Base-by-base conservation (phyloP, 2,113 vertebrate genomes). In the Centropus bengalensis region DNA sequence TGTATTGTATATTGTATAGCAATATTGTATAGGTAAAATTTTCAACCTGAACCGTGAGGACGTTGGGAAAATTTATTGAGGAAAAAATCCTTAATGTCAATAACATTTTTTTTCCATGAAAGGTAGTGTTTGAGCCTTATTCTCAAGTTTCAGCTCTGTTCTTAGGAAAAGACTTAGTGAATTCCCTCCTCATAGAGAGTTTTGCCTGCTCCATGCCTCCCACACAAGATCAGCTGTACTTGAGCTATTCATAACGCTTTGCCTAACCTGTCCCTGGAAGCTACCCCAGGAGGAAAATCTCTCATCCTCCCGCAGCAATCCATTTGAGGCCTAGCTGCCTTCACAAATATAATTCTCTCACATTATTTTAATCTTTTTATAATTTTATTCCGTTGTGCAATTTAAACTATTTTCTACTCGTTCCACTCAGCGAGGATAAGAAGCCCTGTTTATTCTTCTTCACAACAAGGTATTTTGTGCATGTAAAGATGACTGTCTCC, bases 21-120 rank as follows among this genome's bases (percentile, higher is more conserved):
- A 91, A 87, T 93, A 91, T 91, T 80, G 51, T 75, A 79, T 67
- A 67, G 10, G 82, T 75, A 95, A 96, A 93, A 82, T 84, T 94
- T 97, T 88, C 83, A 88, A 30, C 36, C 54, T 95, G 76, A 93
- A 79, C n/a, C 82, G 63, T 70, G 74, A 90, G 23, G 14, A 88
- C 89, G 7, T 49, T 82, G 80, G 47, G n/a, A 93, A 51, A 84
- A 17, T 73, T 93, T 91, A 40, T 66, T 49, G 93, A 56, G 22
- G 13, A 94, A 70, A 82, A 70, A 58, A 32, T 30, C 4, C 21
- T 27, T n/a, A 60, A 74, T 40, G 16, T 32, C n/a, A 60, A 6
- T 19, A 78, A 75, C 44, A 45, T 5, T 44, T 56, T 49, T 45
- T 82, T 87, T 58, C 73, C 47, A 62, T 66, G 44, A 93, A 92